Base-by-base conservation (phyloP, 2,888 invertebrate genomes). In the Calameuta pallipes region DNA sequence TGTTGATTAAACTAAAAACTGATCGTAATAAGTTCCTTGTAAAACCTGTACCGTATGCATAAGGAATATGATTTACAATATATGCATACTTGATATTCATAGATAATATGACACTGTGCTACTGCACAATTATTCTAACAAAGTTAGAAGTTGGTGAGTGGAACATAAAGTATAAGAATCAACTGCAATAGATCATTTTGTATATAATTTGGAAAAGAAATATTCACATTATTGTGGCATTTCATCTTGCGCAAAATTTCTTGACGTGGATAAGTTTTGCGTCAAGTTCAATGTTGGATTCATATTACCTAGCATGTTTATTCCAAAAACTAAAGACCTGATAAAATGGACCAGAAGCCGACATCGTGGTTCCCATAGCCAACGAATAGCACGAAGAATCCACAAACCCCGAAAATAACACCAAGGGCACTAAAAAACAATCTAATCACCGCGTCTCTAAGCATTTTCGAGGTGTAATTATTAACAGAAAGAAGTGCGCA, bases 281-380 rank as follows among this genome's bases (percentile, higher is more conserved):
- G 9, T 15, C 23, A 56, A 23, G 56, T 56, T 56, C 41, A 56
- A 56, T 56, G 41, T 56, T 23, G 23, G 9, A 1, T 56, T 56
- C 23, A 6, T 56, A 23, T 56, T 56, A 56, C 23, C 15, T 56
- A 56, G 23, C 9, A 56, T 9, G 23, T 56, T 56, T 23, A 56
- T 56, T 56, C 23, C 0, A 56, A 56, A 56, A 56, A 56, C 23
- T 56, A 23, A 56, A 23, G 9, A 87, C 87, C 86, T 87, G 84
- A 81, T 75, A 87, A 78, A 56, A 87, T 79, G 15, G 87, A 86
- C 87, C 87, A 87, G 82, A 86, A 87, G 77, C 87, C 87, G 35
- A 84, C 83, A 56, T 85, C 83, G 69, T 79, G 80, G 80, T 87
- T 87, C 11, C 82, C 81, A 73, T 84, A 84, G 74, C 76, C 78